phyloP scores from a whole-genome alignment of 2,113 vertebrate genomes.

The Natator depressus region DNA sequence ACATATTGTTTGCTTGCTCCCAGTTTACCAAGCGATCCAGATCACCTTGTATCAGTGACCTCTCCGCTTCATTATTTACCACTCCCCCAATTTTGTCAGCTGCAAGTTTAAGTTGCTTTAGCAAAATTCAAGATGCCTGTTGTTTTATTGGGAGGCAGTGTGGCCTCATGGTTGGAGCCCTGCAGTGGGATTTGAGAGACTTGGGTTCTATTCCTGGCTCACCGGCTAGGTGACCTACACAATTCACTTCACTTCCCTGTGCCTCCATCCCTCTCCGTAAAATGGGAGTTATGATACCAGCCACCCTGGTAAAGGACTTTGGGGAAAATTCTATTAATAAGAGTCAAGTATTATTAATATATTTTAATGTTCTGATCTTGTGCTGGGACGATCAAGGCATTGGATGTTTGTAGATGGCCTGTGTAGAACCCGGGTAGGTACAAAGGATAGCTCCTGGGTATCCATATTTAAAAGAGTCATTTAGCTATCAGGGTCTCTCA shows the following conservation, averaged over 20 bases:
- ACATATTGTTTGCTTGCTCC: no score
- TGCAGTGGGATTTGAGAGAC: no score
- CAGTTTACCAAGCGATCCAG: no score
- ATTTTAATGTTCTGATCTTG: neutral
- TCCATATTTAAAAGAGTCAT: neutral
- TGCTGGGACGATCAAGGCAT: neutral
- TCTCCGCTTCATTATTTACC: no score
- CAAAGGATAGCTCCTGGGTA: neutral
- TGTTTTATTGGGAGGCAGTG: neutral
- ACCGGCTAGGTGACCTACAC: no score
- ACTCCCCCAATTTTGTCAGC: no score
- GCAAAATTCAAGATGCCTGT: neutral
- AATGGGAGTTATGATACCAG: no score
- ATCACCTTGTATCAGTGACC: no score
- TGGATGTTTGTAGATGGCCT: neutral
- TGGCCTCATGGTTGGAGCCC: neutral
- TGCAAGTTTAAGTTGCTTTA: neutral
- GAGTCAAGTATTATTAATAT: neutral
- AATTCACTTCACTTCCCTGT: no score
- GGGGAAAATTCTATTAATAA: neutral
- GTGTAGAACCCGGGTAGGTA: neutral
- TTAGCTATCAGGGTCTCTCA: neutral
- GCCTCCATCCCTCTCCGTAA: no score
- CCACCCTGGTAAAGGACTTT: neutral
- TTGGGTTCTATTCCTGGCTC: no score